Evolutionary conservation across 1,140 invertebrate genomes (phyloP), one percentile per base, ranked within the genome.

Genomic region (Drosophila lacertosa): DNA sequence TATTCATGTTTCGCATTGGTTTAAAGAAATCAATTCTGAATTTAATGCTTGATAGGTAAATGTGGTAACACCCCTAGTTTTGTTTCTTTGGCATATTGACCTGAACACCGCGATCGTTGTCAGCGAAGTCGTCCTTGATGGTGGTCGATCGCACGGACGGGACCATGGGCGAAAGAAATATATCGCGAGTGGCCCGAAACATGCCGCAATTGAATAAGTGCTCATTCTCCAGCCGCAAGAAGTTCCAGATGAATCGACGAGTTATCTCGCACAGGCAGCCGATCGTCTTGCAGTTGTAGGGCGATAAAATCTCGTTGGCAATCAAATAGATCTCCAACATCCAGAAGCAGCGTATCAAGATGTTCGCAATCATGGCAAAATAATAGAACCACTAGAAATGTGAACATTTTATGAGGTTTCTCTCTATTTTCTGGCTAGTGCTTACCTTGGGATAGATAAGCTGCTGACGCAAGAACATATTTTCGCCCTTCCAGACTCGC

Each of bases 311-410:
- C 0, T 64, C 20, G 3, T 70, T 20, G 32, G 98, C 96, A 0
- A 95, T 95, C 1, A 99, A 91, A 47, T 95, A 94, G 59, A 98
- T 95, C 24, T 96, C 96, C 10, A 96, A 89, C 0, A 94, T 93
- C 99, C 99, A 99, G 6, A 95, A 94, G 91, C 99, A 99, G 74
- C 99, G 93, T 9, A 99, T 92, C 24, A 99, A 91, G 44, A 98
- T 95, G 92, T 99, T 98, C 92, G 98, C 97, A 29, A 99, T 93
- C 45, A 99, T 98, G n/a, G 97, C 98, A 92, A 99, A 97, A 90
- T 99, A 99, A 92, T 99, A 99, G 89, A 98, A 99, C 70, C 93
- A 93, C 95, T 83, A 7, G 0, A 32, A 48, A n/a, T n/a, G 22
- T 15, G 4, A 13, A 20, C 11, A n/a, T 5, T 10, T 24, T 6